These are phyloP conservation scores for Ursus arctos DNA, from an alignment of 2,113 vertebrate genomes.

Conservation along the genomic window DNA sequence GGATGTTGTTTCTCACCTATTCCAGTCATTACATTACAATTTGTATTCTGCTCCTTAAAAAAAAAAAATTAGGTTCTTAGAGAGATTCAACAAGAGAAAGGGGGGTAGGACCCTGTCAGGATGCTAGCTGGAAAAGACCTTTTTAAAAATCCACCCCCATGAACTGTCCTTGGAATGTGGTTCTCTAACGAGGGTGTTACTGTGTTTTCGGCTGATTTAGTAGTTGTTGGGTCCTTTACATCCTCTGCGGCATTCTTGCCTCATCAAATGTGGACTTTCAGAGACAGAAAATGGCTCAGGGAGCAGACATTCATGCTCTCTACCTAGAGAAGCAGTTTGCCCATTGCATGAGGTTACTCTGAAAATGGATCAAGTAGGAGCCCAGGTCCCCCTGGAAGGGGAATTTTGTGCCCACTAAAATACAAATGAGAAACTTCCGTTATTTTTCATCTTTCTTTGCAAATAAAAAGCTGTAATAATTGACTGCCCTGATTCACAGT, in stretches of 20 bases:
- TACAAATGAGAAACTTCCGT: neutral
- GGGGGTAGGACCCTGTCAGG: neutral
- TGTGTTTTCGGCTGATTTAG: neutral
- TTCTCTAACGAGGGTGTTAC: neutral
- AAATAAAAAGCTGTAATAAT: neutral
- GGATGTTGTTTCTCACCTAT: neutral
- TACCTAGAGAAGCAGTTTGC: neutral
- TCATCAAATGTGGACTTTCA: conserved; percentile 41
- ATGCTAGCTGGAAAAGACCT: neutral
- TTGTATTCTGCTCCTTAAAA: neutral
- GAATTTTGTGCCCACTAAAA: conserved; percentile 30
- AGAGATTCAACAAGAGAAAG: neutral
- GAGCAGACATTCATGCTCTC: conserved; percentile 59
- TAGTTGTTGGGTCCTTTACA: neutral
- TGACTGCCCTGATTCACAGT: neutral
- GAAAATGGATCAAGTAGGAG: neutral
- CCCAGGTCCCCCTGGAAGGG: neutral
- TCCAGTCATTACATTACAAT: neutral
- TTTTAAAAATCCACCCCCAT: neutral
- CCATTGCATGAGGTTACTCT: neutral
- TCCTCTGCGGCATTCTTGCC: conserved; percentile 39
- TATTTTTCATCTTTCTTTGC: neutral
- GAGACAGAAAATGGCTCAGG: conserved; percentile 12
- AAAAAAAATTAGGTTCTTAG: neutral
- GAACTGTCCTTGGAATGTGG: neutral